Conservation (phyloP, 2,888 invertebrate genomes). For the Eutolmus rufibarbis region DNA sequence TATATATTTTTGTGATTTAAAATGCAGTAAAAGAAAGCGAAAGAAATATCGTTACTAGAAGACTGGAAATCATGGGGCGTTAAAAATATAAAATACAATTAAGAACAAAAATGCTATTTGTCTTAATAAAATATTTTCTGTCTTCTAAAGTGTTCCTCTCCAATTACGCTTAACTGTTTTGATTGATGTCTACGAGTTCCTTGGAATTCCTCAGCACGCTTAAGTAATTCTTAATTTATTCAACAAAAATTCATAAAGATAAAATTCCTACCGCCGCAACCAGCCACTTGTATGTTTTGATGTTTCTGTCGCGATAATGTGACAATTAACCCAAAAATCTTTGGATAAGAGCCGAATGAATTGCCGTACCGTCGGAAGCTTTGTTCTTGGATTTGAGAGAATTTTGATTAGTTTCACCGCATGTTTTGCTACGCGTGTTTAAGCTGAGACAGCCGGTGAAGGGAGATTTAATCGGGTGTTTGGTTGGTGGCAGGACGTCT, state of each 20-base stretch:
- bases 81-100: neutral
- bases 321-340: slow-evolving; percentile 22
- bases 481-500: neutral
- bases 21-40: neutral
- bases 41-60: neutral
- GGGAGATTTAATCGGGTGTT: neutral
- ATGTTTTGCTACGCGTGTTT: neutral
- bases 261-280: neutral
- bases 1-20: neutral
- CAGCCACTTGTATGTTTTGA: neutral
- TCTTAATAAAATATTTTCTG: neutral
- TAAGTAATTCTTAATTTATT: slow-evolving; percentile 4
- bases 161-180: neutral
- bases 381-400: neutral
- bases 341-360: neutral
- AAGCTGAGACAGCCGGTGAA: neutral
- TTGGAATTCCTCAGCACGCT: neutral
- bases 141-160: neutral
- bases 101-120: neutral
- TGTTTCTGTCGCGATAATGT: neutral
- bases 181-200: neutral
- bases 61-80: neutral
- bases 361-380: neutral
- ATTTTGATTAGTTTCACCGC: neutral
- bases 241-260: neutral